Evolutionary conservation across 2,113 vertebrate species (phyloP).

Genomic region (Ancistrus triradiatus): DNA sequence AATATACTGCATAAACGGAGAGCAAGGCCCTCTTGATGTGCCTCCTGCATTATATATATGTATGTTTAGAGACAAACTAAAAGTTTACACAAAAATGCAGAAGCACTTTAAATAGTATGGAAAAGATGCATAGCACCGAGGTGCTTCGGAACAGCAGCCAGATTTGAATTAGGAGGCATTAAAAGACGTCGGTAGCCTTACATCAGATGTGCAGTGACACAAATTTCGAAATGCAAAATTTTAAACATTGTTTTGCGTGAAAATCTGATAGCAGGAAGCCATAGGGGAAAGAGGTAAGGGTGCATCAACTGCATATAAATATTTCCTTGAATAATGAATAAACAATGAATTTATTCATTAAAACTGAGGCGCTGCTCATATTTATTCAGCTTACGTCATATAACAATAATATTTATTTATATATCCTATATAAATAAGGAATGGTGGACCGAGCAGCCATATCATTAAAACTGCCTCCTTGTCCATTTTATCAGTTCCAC

Average conservation of each 20-base stretch:
- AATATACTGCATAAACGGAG: slow-evolving; percentile 40
- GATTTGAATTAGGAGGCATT: slow-evolving; percentile 33
- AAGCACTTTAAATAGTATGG: slow-evolving; percentile 26
- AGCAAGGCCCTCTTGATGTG: slow-evolving; percentile 53
- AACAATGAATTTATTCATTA: slow-evolving; percentile 25
- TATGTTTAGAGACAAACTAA: slow-evolving; percentile 1
- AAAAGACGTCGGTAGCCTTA: slow-evolving; percentile 29
- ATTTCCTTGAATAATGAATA: too few relatives aligned
- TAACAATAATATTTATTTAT: too few relatives aligned
- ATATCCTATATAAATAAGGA: too few relatives aligned
- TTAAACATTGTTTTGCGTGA: slow-evolving; percentile 40
- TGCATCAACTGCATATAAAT: slow-evolving; percentile 28
- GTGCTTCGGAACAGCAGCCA: slow-evolving; percentile 22
- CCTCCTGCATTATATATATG: slow-evolving; percentile 56
- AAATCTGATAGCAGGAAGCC: too few relatives aligned
- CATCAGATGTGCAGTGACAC: slow-evolving; percentile 15
- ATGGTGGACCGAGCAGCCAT: too few relatives aligned
- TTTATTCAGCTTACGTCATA: too few relatives aligned
- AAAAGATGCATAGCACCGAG: too few relatives aligned
- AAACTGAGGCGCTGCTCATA: too few relatives aligned
- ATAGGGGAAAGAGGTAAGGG: slow-evolving; percentile 4
- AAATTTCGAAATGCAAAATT: slow-evolving; percentile 36
- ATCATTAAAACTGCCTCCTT: too few relatives aligned
- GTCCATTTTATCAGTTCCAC: too few relatives aligned
- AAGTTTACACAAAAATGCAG: slow-evolving; percentile 18